Base-by-base conservation (phyloP, 2,888 invertebrate genomes). In the Taphrorychus bicolor region DNA sequence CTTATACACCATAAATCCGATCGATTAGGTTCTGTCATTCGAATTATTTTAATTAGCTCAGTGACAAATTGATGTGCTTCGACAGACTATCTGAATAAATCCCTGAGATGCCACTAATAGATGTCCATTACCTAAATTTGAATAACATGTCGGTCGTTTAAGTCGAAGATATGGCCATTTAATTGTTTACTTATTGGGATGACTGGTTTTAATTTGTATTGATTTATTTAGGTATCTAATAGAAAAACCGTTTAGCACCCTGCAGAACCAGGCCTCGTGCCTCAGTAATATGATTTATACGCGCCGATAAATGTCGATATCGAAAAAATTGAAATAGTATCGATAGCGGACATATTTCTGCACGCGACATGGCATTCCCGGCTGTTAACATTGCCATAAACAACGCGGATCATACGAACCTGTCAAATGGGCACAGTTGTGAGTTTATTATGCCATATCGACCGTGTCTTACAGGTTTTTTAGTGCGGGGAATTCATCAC, bases 11-110 rank as follows among this genome's bases (percentile, higher is more conserved):
- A n/a, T 78, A 77, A 77, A 78, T 78, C 77, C 75, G 76, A 74
- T 75, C 76, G 76, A 79, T 79, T 78, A 76, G 75, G 75, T 71
- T 74, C 78, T 76, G 78, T 79, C 78, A 70, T 72, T 74, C 73
- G 74, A 78, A 79, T 80, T 77, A 79, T 80, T 81, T 79, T 80
- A 81, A 81, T 80, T 80, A 79, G 77, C 77, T 73, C 71, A 73
- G 75, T 79, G 79, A 80, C 80, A 80, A 80, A 80, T 81, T 79
- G 78, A 77, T 77, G 76, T 73, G 70, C 70, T 72, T 69, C 61
- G 72, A 72, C 73, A 59, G 70, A 69, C 70, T 66, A 73, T 73
- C 61, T 52, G 19, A 57, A 60, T 57, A 48, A 59, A 60, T 60
- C 61, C 52, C 45, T 42, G 53, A 52, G 52, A 60, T 58, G 64